Conservation (phyloP, 35 echinoderm and acorn worm species). For the Chiridota heheva region DNA sequence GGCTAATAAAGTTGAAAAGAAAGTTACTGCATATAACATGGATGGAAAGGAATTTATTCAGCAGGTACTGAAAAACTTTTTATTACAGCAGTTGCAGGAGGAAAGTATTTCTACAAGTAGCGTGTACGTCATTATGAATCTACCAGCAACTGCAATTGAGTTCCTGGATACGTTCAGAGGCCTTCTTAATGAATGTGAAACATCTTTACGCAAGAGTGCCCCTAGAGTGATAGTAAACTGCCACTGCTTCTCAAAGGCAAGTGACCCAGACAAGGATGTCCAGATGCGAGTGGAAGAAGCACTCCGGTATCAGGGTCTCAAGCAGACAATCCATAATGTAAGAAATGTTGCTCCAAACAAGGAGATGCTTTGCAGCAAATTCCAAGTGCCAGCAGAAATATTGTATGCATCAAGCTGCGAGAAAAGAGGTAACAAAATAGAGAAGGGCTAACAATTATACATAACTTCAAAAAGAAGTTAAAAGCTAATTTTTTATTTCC, state of each 20-base stretch:
- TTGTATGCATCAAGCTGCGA: constrained; percentile 50
- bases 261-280: constrained; percentile 46
- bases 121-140: constrained; percentile 85
- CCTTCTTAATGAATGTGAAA: constrained; percentile 35
- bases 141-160: constrained; percentile 85
- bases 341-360: constrained; percentile 97
- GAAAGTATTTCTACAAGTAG: constrained; percentile 4
- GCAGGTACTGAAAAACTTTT: constrained; percentile 50
- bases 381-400: constrained; percentile 53
- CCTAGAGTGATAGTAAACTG: constrained; percentile 71
- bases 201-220: constrained; percentile 15
- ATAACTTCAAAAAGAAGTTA: no score
- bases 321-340: constrained; percentile 66
- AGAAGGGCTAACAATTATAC: no score
- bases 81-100: constrained; percentile 20
- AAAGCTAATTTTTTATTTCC: no score
- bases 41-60: constrained; percentile 79
- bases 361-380: constrained; percentile 94
- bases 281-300: constrained; percentile 36
- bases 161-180: constrained; percentile 75
- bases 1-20: constrained; percentile 62
- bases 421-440: no score
- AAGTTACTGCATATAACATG: constrained; percentile 58
- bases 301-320: neutral
- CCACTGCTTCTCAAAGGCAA: constrained; percentile 87